Evolutionary conservation across 2,888 invertebrate species (phyloP), one percentile per base, ranked within the genome.

Genomic region (Dasysyrphus albostriatus): DNA sequence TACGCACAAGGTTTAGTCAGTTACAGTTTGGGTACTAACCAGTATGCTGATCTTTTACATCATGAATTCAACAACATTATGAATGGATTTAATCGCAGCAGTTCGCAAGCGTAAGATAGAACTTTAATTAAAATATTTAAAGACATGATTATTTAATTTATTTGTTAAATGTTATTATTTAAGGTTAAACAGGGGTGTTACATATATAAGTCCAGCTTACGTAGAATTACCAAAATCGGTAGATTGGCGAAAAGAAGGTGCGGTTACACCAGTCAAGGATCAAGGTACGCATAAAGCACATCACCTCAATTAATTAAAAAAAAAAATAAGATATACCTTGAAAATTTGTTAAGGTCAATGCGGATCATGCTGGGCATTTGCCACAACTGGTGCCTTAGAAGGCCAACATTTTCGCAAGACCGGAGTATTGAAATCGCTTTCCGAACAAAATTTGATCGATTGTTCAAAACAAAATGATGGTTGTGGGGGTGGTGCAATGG

Each of bases 341-440:
- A 42, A n/a, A 76, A 67, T 78, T 12, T 39, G 3, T 42, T 1
- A 10, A 90, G 90, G 95, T 42, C 94, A 95, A 90, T 98, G 98
- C 93, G 98, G 98, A 83, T 97, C 97, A 5, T 98, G 98, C 94
- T 98, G 98, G 98, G 95, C 98, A 58, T 98, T 98, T 94, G 97
- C 97, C 90, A 94, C 96, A 95, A 98, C 98, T 72, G 98, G 98
- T 19, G 93, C 98, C 0, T 93, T 98, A n/a, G 98, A 98, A 93
- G 98, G 96, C 0, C 98, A 98, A 93, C 96, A 98, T 93, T 98
- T 95, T 94, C 95, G 97, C 88, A 95, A 96, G 93, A 94, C 94
- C 14, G 96, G 96, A 12, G 94, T 94, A 88, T 93, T 98, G 73
- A 94, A 97, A 37, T 97, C 98, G 0, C 94, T 98, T 14, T 98